A percentile compares a stretch with the other conserved stretches of the same genome.
phyloP scores from a whole-genome alignment of 1,140 invertebrate species.

The Chymomyza costata region DNA sequence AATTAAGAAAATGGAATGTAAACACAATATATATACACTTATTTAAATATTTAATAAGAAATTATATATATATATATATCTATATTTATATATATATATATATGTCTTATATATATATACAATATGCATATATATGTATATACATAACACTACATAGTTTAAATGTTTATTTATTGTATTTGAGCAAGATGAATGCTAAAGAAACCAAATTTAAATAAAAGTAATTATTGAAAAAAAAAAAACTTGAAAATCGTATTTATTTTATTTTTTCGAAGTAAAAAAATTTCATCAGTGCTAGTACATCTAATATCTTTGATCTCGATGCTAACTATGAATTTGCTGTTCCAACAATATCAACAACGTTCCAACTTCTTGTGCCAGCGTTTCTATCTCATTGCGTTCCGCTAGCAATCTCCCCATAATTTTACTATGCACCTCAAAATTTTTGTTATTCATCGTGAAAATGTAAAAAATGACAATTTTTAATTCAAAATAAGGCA shows the following conservation, averaged over 20 bases:
- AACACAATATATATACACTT: constrained; percentile 64
- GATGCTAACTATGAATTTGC: too few relatives aligned
- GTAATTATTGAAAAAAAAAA: constrained; percentile 34
- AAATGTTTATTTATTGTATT: constrained; percentile 73
- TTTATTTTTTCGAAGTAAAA: too few relatives aligned
- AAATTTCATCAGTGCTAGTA: too few relatives aligned
- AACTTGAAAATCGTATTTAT: constrained; percentile 15
- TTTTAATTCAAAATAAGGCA: too few relatives aligned
- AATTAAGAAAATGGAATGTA: constrained; percentile 5
- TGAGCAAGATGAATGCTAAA: constrained; percentile 49
- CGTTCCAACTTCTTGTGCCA: too few relatives aligned
- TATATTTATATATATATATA: constrained; percentile 20
- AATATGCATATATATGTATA: constrained; percentile 50
- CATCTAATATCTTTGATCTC: too few relatives aligned
- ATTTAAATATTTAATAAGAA: constrained; percentile 57
- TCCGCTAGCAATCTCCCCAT: too few relatives aligned
- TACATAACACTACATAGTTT: constrained; percentile 68
- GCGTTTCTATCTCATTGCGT: too few relatives aligned
- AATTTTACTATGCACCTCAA: too few relatives aligned
- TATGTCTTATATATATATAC: constrained; percentile 9
- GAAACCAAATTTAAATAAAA: constrained; percentile 66
- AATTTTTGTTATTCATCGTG: too few relatives aligned
- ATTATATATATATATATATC: constrained; percentile 41
- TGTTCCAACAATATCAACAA: too few relatives aligned
- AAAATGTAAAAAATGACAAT: too few relatives aligned